A percentile compares a stretch with the other conserved stretches of the same genome.
Conservation (phyloP, 2,888 invertebrate genomes). For the Zhuqinia jingwanae region DNA sequence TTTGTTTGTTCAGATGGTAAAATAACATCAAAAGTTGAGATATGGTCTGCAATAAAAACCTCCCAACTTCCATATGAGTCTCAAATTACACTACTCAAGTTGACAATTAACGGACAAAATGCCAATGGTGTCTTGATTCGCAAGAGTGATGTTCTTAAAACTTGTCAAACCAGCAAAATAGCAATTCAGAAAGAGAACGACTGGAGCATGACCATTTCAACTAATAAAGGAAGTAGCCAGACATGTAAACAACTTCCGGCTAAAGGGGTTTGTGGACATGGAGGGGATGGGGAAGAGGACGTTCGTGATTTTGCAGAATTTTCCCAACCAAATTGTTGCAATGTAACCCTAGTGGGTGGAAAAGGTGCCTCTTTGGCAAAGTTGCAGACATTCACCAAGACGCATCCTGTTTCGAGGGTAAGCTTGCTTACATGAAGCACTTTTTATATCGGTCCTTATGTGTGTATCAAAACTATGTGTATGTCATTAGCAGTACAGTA, state of each 20-base stretch:
- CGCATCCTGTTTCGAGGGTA: neutral
- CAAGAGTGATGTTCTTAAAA: conserved; percentile 53
- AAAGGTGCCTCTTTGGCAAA: conserved; percentile 90
- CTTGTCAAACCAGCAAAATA: conserved; percentile 8
- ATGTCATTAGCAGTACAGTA: neutral
- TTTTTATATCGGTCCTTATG: neutral
- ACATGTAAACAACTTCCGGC: neutral
- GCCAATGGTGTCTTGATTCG: conserved; percentile 74
- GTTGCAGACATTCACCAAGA: conserved; percentile 81
- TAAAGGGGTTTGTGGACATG: neutral
- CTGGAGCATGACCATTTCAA: neutral
- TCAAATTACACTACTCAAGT: conserved; percentile 71
- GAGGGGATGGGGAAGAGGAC: neutral
- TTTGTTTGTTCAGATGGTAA: conserved; percentile 67
- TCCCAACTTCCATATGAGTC: conserved; percentile 47
- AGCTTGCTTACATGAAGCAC: neutral
- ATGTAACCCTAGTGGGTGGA: conserved; percentile 86
- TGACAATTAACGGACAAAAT: conserved; percentile 74
- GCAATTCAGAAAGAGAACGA: neutral
- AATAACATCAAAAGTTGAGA: conserved; percentile 70
- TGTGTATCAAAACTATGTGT: neutral
- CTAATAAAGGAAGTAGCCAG: neutral
- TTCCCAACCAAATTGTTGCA: conserved; percentile 80
- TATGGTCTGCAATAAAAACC: conserved; percentile 73
- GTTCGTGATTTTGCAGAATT: conserved; percentile 3